Conservation (phyloP, 1,140 invertebrate genomes). For the Tribolium madens region DNA sequence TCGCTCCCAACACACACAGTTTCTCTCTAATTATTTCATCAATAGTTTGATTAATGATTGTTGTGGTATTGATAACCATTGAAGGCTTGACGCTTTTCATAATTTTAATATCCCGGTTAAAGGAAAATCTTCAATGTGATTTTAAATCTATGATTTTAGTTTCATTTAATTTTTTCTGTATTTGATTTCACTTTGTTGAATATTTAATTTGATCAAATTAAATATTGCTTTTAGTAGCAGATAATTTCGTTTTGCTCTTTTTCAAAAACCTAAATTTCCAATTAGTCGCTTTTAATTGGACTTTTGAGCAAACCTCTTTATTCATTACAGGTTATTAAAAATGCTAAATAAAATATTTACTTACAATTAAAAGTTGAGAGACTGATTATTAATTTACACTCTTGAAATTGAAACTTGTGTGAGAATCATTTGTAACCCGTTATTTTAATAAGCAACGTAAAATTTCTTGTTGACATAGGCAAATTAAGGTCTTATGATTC, state of each 20-base stretch:
- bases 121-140: not conserved
- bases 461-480: too few relatives aligned
- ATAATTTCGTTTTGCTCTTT: not conserved
- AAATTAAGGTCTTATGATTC: too few relatives aligned
- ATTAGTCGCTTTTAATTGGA: not conserved
- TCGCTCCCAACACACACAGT: not conserved
- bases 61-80: slow-evolving; percentile 40
- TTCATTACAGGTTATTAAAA: not conserved
- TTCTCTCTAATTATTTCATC: slow-evolving; percentile 39
- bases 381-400: too few relatives aligned
- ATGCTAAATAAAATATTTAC: not conserved
- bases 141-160: too few relatives aligned
- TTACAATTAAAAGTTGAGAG: not conserved
- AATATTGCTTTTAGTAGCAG: not conserved
- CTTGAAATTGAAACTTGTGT: too few relatives aligned
- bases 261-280: not conserved
- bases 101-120: not conserved
- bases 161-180: too few relatives aligned
- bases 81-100: slow-evolving; percentile 26
- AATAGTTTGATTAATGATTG: slow-evolving; percentile 47
- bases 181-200: not conserved
- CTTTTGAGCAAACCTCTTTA: not conserved
- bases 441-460: too few relatives aligned
- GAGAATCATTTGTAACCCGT: not conserved
- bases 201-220: not conserved